Evolutionary conservation across 2,888 invertebrate genomes (phyloP).

Genomic region (Oscheius sp.): DNA sequence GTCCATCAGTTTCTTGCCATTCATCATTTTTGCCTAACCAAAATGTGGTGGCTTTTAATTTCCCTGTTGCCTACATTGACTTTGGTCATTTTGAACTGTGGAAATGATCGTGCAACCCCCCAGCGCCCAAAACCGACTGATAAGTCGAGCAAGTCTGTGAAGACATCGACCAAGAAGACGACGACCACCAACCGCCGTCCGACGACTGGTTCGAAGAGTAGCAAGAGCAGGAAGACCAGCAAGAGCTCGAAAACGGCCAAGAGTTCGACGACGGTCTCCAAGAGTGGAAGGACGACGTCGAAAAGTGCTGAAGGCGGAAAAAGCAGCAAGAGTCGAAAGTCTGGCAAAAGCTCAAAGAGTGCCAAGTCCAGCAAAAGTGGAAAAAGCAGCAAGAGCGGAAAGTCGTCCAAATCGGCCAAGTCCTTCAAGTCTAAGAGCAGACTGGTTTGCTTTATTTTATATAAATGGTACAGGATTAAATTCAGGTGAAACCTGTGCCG

Average conservation of each 20-base stretch:
- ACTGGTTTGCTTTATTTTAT: background rate
- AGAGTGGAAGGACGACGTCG: background rate
- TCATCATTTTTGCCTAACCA: background rate
- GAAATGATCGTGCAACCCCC: background rate
- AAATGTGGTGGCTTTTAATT: background rate
- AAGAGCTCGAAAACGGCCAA: background rate
- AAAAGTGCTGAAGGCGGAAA: background rate
- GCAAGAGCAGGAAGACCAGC: background rate
- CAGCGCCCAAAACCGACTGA: background rate
- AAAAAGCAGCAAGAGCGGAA: background rate
- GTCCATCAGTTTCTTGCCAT: too few species aligned
- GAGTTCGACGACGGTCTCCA: background rate
- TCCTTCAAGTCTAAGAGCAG: background rate
- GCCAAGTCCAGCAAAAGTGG: background rate
- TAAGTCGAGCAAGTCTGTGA: background rate
- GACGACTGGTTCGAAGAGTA: too few species aligned
- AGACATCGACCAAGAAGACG: background rate
- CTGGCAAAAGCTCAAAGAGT: background rate
- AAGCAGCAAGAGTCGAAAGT: background rate
- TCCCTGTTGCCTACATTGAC: background rate
- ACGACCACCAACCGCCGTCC: background rate
- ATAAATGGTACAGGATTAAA: background rate
- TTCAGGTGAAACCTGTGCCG: background rate
- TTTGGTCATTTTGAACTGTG: background rate
- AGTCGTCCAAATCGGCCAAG: background rate